Evolutionary conservation across 1,140 invertebrate species (phyloP).

Genomic region (Sminthurides bifidus): DNA sequence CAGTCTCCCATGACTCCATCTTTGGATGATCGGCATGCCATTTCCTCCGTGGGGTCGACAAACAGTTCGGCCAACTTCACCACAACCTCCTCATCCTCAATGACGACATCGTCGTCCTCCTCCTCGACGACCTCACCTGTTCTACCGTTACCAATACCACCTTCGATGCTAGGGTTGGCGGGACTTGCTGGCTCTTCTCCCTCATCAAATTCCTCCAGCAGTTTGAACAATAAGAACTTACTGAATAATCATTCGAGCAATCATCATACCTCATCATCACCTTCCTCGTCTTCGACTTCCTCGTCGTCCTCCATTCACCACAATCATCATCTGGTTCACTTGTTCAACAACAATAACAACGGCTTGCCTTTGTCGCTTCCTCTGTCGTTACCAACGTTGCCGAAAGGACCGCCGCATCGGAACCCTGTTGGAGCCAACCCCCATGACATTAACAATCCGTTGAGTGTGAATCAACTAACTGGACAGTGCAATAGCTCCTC

Average conservation of each 20-base stretch:
- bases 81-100: constrained; percentile 14
- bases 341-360: constrained; percentile 18
- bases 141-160: constrained; percentile 11
- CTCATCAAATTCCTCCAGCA: constrained; percentile 32
- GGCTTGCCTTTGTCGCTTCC: constrained; percentile 11
- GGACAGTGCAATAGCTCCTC: constrained; percentile 45
- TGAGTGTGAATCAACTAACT: constrained; percentile 75
- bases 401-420: constrained; percentile 38
- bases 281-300: constrained; percentile 27
- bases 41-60: constrained; percentile 24
- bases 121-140: constrained; percentile 17
- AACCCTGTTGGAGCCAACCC: constrained; percentile 80
- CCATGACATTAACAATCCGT: constrained; percentile 76
- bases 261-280: constrained; percentile 23
- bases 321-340: constrained; percentile 28
- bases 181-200: constrained; percentile 10
- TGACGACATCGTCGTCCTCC: constrained; percentile 9
- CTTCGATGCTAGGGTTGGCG: constrained; percentile 17
- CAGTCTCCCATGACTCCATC: constrained; percentile 32
- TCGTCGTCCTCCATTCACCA: constrained; percentile 26
- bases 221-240: constrained; percentile 27
- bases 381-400: constrained; percentile 16
- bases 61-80: constrained; percentile 27
- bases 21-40: constrained; percentile 25
- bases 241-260: constrained; percentile 28